These are phyloP conservation scores for Naso thynnoides DNA, from an alignment of 2,797 vertebrate genomes.

Conservation along the genomic window DNA sequence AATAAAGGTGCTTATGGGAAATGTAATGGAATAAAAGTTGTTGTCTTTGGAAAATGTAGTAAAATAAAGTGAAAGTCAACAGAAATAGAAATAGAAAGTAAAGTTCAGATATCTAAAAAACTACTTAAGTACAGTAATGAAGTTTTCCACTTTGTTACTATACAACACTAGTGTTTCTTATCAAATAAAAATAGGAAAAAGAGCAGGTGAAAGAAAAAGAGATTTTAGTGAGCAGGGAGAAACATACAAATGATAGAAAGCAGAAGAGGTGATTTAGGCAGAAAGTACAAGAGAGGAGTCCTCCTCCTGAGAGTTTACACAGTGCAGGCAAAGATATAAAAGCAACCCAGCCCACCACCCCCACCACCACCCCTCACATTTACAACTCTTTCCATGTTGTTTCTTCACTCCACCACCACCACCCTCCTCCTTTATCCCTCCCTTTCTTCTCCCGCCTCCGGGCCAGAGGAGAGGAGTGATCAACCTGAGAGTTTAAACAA, in stretches of 20 bases:
- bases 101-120: too few species aligned
- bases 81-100: too few species aligned
- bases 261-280: neutral
- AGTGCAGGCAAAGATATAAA: conserved; percentile 49
- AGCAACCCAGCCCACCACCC: conserved; percentile 32
- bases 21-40: too few species aligned
- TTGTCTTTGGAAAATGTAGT: too few species aligned
- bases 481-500: conserved; percentile 84
- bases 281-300: conserved; percentile 32
- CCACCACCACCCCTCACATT: conserved; percentile 50
- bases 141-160: too few species aligned
- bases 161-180: neutral
- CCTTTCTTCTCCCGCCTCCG: conserved; percentile 71
- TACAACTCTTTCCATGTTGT: conserved; percentile 63
- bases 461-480: conserved; percentile 75
- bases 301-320: conserved; percentile 61
- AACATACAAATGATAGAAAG: conserved; percentile 36
- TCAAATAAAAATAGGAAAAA: neutral
- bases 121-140: too few species aligned
- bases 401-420: conserved; percentile 47
- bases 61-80: too few species aligned
- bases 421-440: conserved; percentile 55
- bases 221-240: conserved; percentile 5
- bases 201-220: neutral
- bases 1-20: too few species aligned